Evolutionary conservation across 2,113 vertebrate genomes (phyloP).

Genomic region (Hymenochirus boettgeri): DNA sequence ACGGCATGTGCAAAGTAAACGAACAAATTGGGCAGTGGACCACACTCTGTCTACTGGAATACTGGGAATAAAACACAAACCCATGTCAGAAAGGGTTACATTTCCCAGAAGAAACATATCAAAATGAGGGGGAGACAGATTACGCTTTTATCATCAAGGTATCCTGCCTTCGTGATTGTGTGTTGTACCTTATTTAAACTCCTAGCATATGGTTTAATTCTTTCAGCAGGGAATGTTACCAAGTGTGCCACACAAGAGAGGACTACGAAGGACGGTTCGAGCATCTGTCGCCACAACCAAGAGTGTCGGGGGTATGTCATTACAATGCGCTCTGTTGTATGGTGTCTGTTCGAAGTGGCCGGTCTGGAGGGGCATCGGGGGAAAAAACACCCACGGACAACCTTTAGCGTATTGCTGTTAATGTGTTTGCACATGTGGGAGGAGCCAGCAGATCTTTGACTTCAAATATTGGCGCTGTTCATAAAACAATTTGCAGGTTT

Average conservation of each 20-base stretch:
- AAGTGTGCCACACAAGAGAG: slow-evolving; percentile 99
- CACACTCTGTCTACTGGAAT: no score
- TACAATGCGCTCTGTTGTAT: slow-evolving; percentile 58
- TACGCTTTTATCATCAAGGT: no score
- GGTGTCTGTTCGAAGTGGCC: background rate
- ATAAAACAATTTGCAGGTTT: slow-evolving; percentile 71
- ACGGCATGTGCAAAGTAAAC: no score
- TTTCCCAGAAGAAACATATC: no score
- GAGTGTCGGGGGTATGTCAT: slow-evolving; percentile 99
- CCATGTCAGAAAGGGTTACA: no score
- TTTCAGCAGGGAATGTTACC: slow-evolving; percentile 96
- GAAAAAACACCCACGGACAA: background rate
- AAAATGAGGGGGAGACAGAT: no score
- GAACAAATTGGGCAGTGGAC: no score
- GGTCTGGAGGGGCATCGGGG: background rate
- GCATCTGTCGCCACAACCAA: slow-evolving; percentile 99
- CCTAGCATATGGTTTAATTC: no score
- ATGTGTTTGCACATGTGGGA: slow-evolving; percentile 68
- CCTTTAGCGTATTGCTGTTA: slow-evolving; percentile 58
- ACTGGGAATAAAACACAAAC: no score
- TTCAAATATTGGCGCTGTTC: slow-evolving; percentile 66
- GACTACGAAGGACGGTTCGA: slow-evolving; percentile 98
- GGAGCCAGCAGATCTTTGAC: slow-evolving; percentile 72
- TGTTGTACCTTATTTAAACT: no score
- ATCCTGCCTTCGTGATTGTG: no score